phyloP scores from a whole-genome alignment of 2,113 vertebrate genomes.

The Mobula hypostoma region DNA sequence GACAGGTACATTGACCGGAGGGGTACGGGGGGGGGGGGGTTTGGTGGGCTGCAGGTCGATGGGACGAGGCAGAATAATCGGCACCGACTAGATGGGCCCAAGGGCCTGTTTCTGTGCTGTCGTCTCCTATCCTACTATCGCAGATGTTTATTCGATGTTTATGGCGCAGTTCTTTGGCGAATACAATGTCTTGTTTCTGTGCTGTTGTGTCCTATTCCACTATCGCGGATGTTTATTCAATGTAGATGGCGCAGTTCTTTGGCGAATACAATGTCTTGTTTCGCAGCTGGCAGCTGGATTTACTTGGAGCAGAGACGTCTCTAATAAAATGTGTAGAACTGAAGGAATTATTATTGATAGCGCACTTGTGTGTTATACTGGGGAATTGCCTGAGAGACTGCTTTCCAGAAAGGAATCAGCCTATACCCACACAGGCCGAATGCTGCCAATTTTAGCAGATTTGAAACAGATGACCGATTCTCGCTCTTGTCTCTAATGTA shows the following conservation, averaged over 20 bases:
- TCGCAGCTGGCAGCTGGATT: slow-evolving; percentile 2
- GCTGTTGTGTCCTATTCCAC: too few species aligned
- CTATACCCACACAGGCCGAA: slow-evolving; percentile 13
- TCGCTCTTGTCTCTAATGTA: not conserved
- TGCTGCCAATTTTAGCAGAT: slow-evolving; percentile 22
- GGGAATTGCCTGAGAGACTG: not conserved
- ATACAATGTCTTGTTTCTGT: not conserved
- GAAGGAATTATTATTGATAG: slow-evolving; percentile 20
- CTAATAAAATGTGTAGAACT: not conserved
- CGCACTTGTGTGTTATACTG: not conserved
- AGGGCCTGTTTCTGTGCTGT: too few species aligned
- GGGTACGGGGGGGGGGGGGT: too few species aligned
- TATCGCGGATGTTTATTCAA: too few species aligned
- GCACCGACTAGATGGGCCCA: too few species aligned
- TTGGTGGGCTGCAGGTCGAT: too few species aligned
- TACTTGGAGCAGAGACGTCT: not conserved
- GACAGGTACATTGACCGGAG: too few species aligned
- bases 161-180: not conserved
- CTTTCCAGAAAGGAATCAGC: not conserved
- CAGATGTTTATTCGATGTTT: too few species aligned
- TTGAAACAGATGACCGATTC: not conserved
- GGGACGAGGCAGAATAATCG: too few species aligned
- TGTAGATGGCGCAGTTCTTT: not conserved
- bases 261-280: not conserved
- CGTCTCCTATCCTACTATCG: too few species aligned